phyloP scores from a whole-genome alignment of 2,888 invertebrate genomes.

The Cryptocheilus praepositus region DNA sequence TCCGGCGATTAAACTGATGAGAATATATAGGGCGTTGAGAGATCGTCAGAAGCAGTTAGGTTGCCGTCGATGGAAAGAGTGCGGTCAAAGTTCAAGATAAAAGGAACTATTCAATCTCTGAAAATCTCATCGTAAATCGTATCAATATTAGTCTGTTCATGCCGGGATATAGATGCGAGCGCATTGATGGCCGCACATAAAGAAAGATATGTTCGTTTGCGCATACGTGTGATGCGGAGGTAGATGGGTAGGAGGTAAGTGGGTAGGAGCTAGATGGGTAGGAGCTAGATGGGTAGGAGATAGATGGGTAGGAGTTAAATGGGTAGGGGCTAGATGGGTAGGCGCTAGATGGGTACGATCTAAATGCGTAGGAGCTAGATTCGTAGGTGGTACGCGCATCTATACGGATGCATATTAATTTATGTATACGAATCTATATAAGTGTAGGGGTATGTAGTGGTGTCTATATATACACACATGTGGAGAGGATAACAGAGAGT shows the following conservation, averaged over 20 bases:
- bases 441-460: too few relatives aligned
- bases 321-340: too few relatives aligned
- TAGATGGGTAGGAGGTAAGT: too few relatives aligned
- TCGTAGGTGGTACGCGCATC: background rate
- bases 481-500: slow-evolving; percentile 63
- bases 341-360: too few relatives aligned
- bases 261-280: too few relatives aligned
- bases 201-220: too few relatives aligned
- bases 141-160: slow-evolving; percentile 32
- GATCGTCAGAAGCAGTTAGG: background rate
- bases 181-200: too few relatives aligned
- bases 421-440: too few relatives aligned
- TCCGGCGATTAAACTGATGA: background rate
- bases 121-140: slow-evolving; percentile 55
- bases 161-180: background rate
- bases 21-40: background rate
- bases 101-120: slow-evolving; percentile 59
- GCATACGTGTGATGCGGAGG: too few relatives aligned
- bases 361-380: too few relatives aligned
- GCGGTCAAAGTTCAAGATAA: slow-evolving; percentile 46
- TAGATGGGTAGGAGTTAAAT: too few relatives aligned
- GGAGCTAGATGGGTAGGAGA: too few relatives aligned
- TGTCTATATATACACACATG: slow-evolving; percentile 2
- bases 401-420: slow-evolving; percentile 22
- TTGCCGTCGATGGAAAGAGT: background rate